Conservation (phyloP, 2,888 invertebrate genomes). For the Endomychus coccineus region DNA sequence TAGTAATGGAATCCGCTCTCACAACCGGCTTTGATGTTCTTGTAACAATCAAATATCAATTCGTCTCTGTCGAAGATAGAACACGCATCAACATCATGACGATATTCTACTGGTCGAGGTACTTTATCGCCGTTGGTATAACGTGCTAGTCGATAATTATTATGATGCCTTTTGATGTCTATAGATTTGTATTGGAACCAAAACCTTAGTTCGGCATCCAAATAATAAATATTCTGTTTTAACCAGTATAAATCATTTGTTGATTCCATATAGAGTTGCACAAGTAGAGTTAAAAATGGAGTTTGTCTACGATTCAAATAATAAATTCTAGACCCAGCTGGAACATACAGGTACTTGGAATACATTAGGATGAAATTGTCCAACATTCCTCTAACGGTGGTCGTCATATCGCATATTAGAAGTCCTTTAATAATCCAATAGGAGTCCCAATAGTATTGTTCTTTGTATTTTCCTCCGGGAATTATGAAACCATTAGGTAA, state of each 20-base stretch:
- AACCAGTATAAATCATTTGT: slow-evolving; percentile 61
- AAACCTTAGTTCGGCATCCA: slow-evolving; percentile 57
- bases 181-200: slow-evolving; percentile 55
- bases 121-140: slow-evolving; percentile 54
- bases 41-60: slow-evolving; percentile 42
- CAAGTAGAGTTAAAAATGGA: slow-evolving; percentile 62
- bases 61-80: slow-evolving; percentile 43
- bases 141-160: slow-evolving; percentile 49
- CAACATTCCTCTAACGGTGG: slow-evolving; percentile 66
- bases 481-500: slow-evolving; percentile 56
- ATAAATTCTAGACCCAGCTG: slow-evolving; percentile 75
- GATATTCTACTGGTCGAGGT: slow-evolving; percentile 64
- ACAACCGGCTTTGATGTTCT: slow-evolving; percentile 49
- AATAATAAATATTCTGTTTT: slow-evolving; percentile 45
- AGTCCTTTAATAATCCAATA: slow-evolving; percentile 82
- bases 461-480: slow-evolving; percentile 65
- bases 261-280: slow-evolving; percentile 57
- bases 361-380: slow-evolving; percentile 65
- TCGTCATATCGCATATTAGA: slow-evolving; percentile 65
- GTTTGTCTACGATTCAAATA: slow-evolving; percentile 63
- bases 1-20: slow-evolving; percentile 85
- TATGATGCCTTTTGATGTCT: slow-evolving; percentile 44
- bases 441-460: slow-evolving; percentile 81
- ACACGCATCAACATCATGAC: slow-evolving; percentile 51
- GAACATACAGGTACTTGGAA: slow-evolving; percentile 58